Conservation (phyloP, 2,888 invertebrate genomes). For the Acleris cristana region DNA sequence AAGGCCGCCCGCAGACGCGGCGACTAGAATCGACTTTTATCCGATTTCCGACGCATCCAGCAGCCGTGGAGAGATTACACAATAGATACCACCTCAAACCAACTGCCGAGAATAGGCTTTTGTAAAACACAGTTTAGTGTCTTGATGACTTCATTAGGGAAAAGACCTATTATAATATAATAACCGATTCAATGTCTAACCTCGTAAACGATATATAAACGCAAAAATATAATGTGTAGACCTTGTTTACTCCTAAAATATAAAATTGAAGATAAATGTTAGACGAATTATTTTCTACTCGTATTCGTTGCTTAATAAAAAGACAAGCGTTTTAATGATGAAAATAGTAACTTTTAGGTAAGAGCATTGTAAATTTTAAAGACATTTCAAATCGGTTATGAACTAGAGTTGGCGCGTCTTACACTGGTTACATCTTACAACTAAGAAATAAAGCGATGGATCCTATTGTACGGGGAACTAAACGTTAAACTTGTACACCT, state of each 20-base stretch:
- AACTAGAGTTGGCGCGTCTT: not conserved
- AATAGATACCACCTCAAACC: not conserved
- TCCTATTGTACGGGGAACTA: slow-evolving; percentile 19
- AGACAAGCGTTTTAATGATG: too few relatives aligned
- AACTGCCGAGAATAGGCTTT: not conserved
- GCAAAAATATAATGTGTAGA: too few relatives aligned
- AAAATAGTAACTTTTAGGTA: too few relatives aligned
- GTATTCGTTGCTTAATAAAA: too few relatives aligned
- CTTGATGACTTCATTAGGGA: too few relatives aligned
- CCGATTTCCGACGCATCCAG: slow-evolving; percentile 29
- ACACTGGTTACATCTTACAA: slow-evolving; percentile 15
- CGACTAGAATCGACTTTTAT: slow-evolving; percentile 35
- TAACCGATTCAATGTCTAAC: too few relatives aligned
- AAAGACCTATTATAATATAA: too few relatives aligned
- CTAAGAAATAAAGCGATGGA: slow-evolving; percentile 25
- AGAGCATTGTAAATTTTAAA: too few relatives aligned
- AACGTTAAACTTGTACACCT: slow-evolving; percentile 9
- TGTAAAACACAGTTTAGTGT: not conserved
- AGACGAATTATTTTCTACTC: too few relatives aligned
- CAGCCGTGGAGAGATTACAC: slow-evolving; percentile 34
- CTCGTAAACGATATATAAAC: too few relatives aligned
- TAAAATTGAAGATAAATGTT: too few relatives aligned
- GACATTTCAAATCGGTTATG: not conserved
- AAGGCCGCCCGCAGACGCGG: slow-evolving; percentile 45
- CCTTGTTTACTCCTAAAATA: too few relatives aligned